A percentile compares a stretch with the other conserved stretches of the same genome.
Conservation (phyloP, 2,113 vertebrate species). For the Phasianus colchicus region DNA sequence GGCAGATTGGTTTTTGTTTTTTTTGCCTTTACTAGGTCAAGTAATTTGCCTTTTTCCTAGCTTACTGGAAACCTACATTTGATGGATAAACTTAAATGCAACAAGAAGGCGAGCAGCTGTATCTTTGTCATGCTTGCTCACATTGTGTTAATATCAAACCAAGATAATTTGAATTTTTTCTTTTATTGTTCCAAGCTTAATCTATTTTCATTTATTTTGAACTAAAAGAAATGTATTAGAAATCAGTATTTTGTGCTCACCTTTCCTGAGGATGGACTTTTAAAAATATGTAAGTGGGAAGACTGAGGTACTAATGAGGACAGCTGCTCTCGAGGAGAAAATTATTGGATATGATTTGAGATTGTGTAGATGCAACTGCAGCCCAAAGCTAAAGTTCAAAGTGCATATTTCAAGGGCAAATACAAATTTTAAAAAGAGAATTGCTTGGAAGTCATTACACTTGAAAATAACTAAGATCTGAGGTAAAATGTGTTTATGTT, state of each 20-base stretch:
- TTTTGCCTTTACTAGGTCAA: slow-evolving; percentile 30
- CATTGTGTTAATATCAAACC: slow-evolving; percentile 46
- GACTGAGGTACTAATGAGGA: slow-evolving; percentile 31
- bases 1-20: slow-evolving; percentile 40
- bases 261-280: slow-evolving; percentile 35
- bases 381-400: slow-evolving; percentile 53
- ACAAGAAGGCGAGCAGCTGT: slow-evolving; percentile 45
- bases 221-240: slow-evolving; percentile 42
- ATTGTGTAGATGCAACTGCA: not conserved
- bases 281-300: slow-evolving; percentile 46
- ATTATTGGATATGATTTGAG: slow-evolving; percentile 1
- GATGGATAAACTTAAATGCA: slow-evolving; percentile 55
- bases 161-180: slow-evolving; percentile 12
- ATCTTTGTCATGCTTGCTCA: slow-evolving; percentile 36
- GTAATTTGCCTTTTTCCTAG: slow-evolving; percentile 50
- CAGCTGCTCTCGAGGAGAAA: not conserved
- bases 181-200: slow-evolving; percentile 50
- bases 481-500: slow-evolving; percentile 15
- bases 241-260: slow-evolving; percentile 36
- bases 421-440: not conserved
- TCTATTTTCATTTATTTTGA: slow-evolving; percentile 47
- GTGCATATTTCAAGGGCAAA: slow-evolving; percentile 53
- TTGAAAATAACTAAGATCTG: not conserved
- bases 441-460: not conserved
- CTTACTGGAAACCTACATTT: slow-evolving; percentile 40